phyloP scores from a whole-genome alignment of 1,140 invertebrate genomes.

The Brachionus rubens region DNA sequence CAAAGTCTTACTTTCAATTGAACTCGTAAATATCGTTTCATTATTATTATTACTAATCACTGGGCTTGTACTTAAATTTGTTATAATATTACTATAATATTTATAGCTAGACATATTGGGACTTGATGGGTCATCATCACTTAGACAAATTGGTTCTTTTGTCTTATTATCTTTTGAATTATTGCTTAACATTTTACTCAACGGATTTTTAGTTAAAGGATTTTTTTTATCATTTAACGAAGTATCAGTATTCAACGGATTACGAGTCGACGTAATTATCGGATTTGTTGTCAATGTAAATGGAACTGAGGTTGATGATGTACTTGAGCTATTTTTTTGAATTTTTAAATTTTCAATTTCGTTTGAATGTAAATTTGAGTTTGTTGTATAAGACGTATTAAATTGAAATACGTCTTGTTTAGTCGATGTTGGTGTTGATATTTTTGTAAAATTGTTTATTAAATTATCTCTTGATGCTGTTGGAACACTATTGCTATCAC shows the following conservation, averaged over 20 bases:
- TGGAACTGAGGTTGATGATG: not conserved
- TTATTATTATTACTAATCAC: not conserved
- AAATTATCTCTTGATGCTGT: constrained; percentile 21
- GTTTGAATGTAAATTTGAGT: too few relatives aligned
- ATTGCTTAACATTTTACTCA: not conserved
- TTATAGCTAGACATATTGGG: constrained; percentile 11
- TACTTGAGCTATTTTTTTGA: not conserved
- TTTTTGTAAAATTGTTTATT: not conserved
- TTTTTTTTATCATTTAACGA: not conserved
- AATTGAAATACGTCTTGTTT: constrained; percentile 14
- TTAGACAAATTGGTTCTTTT: not conserved
- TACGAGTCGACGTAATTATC: not conserved
- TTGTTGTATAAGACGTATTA: not conserved
- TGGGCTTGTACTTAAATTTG: not conserved
- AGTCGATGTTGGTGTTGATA: not conserved
- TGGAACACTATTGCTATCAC: not conserved
- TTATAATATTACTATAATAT: constrained; percentile 41
- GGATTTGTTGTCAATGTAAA: not conserved
- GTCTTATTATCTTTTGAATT: not conserved
- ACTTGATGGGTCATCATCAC: constrained; percentile 20
- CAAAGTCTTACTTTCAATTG: not conserved
- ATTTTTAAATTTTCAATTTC: too few relatives aligned
- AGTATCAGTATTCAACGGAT: not conserved
- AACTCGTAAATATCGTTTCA: not conserved
- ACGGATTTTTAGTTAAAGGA: not conserved